Conservation (phyloP, 2,113 vertebrate genomes). For the Cololabis saira region DNA sequence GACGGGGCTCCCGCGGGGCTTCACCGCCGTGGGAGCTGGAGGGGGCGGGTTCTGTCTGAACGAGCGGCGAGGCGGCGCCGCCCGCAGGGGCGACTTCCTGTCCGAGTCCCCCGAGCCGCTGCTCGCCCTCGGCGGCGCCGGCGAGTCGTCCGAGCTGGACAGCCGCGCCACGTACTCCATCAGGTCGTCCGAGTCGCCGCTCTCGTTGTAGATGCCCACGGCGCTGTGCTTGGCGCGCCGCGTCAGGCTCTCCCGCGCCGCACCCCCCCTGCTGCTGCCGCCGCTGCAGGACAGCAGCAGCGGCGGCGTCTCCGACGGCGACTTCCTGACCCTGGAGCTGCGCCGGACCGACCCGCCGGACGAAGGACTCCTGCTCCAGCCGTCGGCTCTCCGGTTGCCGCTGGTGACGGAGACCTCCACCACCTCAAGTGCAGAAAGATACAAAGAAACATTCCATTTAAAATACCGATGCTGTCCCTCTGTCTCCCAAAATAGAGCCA, state of each 20-base stretch:
- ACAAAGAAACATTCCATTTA: no score
- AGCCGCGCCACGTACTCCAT: slow-evolving; percentile 39
- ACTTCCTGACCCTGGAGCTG: slow-evolving; percentile 39
- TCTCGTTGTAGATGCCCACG: slow-evolving; percentile 65
- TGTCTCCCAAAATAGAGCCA: no score
- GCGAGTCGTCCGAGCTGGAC: slow-evolving; percentile 47
- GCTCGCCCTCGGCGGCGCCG: neutral
- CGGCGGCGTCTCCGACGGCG: neutral
- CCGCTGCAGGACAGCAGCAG: no score
- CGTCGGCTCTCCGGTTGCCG: slow-evolving; percentile 2
- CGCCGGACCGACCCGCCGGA: slow-evolving; percentile 10
- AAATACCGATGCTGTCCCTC: no score
- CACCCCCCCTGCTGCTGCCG: no score
- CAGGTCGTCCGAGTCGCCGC: slow-evolving; percentile 52
- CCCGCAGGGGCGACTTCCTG: slow-evolving; percentile 19
- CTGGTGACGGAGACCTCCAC: slow-evolving; percentile 64
- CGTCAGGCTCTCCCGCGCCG: slow-evolving; percentile 40
- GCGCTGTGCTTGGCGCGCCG: slow-evolving; percentile 51
- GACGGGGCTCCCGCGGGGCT: no score
- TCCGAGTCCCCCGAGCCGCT: slow-evolving; percentile 39
- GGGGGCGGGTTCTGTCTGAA: slow-evolving; percentile 4
- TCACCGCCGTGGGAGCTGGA: neutral
- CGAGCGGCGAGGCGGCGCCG: neutral
- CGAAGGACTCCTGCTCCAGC: neutral
- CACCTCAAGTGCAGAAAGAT: no score